Evolutionary conservation across 2,797 vertebrate genomes (phyloP), one percentile per base, ranked within the genome.

Genomic region (Parambassis ranga): DNA sequence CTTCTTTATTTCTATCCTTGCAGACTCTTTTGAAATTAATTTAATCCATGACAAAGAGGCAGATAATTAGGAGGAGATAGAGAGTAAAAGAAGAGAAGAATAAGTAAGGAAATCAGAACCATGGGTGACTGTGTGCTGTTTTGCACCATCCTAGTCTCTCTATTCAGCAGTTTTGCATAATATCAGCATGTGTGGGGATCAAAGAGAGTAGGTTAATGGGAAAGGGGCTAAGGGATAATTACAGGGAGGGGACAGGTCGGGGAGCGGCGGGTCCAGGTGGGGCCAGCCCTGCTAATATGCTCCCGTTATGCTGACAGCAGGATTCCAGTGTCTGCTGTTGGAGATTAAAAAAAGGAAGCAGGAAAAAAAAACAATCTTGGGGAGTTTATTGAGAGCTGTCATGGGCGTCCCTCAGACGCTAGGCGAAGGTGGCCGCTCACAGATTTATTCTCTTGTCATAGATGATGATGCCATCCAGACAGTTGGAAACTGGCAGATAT

Each of bases 151-250:
- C 87, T 77, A 89, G 84, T 84, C 80, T 85, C 90, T 81, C 82
- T 77, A 92, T 92, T 84, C 93, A 91, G 82, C 87, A 93, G 90
- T 96, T 95, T 96, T 95, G 88, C 92, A 92, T 94, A 93, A 93
- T 94, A 89, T 91, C 87, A 88, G 87, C 90, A 93, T 86, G 86
- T 50, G 64, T 52, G 28, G 86, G 95, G 93, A 95, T 94, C 94
- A 95, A 95, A 95, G 91, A 84, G 85, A 93, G 90, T 89, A 93
- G 91, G 93, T 94, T 94, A 93, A 93, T 92, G 84, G 90, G 89
- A 89, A 92, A 90, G 83, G 83, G 91, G 92, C 91, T 91, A 81
- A 81, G 92, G 86, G 90, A 93, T 94, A 94, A 93, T 94, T 94
- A 94, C 80, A 85, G 91, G 87, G 90, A 91, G 92, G 87, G 91